Percentiles rank a stretch among this genome's conserved stretches.
These are phyloP conservation scores for Rhabdornis inornatus DNA, from an alignment of 2,113 vertebrate genomes.

Conservation along the genomic window DNA sequence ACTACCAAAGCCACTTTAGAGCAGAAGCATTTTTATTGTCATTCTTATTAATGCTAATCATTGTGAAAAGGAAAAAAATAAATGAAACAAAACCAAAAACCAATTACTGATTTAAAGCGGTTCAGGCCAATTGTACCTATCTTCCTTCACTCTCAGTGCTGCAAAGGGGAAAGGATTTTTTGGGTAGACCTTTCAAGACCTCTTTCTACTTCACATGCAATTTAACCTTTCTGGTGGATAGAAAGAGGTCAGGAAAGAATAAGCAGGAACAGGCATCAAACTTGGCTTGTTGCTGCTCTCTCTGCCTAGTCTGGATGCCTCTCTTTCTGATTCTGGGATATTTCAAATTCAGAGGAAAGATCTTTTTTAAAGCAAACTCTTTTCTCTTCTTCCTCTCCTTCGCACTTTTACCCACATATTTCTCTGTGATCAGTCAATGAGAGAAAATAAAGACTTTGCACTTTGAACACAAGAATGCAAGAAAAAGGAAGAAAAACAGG, in stretches of 20 bases:
- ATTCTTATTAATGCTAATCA: not conserved
- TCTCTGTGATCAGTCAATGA: constrained; percentile 23
- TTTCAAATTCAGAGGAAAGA: not conserved
- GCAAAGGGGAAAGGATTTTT: not conserved
- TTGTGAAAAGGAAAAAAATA: not conserved
- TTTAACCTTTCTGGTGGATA: not conserved
- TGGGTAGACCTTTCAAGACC: not conserved
- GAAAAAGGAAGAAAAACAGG: not conserved
- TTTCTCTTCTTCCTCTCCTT: not conserved
- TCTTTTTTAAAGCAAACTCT: not conserved
- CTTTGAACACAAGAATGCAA: not conserved
- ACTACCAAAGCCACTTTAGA: constrained; percentile 6
- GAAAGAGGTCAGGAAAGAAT: not conserved
- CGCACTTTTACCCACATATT: not conserved
- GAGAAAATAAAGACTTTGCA: constrained; percentile 32
- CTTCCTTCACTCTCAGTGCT: not conserved
- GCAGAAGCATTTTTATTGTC: not conserved
- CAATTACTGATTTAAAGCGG: not conserved
- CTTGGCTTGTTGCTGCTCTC: not conserved
- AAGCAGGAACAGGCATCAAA: not conserved
- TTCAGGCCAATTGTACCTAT: not conserved
- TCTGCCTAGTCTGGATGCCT: not conserved
- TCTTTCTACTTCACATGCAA: not conserved
- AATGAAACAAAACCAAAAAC: rapidly evolving
- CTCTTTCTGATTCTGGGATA: not conserved